A percentile compares a stretch with the other conserved stretches of the same genome.
Conservation (phyloP, 2,113 vertebrate species). For the Pavo muticus region DNA sequence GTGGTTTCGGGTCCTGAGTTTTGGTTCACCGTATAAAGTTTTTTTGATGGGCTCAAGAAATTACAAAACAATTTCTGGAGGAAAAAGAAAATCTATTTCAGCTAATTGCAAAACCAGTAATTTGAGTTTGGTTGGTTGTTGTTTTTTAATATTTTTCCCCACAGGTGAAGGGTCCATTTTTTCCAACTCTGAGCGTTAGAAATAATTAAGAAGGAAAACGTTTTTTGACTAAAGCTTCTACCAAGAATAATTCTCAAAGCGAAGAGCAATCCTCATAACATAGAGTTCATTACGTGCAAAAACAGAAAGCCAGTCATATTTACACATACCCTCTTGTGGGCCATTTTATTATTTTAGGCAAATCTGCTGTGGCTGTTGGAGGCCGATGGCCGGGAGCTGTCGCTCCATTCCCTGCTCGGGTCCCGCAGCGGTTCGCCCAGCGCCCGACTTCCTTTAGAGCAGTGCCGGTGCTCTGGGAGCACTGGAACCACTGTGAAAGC, state of each 20-base stretch:
- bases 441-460: neutral
- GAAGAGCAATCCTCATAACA: neutral
- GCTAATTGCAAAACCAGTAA: neutral
- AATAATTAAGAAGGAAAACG: slow-evolving; percentile 23
- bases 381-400: neutral
- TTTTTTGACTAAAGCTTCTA: neutral
- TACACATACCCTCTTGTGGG: neutral
- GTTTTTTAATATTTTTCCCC: neutral
- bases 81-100: neutral
- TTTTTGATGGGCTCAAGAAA: neutral
- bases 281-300: neutral
- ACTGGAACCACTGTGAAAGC: neutral
- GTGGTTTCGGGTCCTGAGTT: slow-evolving; percentile 16
- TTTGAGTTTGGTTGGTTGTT: neutral
- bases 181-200: neutral
- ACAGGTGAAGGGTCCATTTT: neutral
- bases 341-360: neutral
- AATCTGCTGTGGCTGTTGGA: neutral
- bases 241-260: neutral
- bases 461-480: neutral
- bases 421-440: neutral
- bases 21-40: slow-evolving; percentile 13
- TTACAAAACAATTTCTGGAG: neutral
- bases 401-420: neutral
- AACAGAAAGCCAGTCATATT: neutral